Conservation (phyloP, 23 tunicate species). For the Styela plicata region DNA sequence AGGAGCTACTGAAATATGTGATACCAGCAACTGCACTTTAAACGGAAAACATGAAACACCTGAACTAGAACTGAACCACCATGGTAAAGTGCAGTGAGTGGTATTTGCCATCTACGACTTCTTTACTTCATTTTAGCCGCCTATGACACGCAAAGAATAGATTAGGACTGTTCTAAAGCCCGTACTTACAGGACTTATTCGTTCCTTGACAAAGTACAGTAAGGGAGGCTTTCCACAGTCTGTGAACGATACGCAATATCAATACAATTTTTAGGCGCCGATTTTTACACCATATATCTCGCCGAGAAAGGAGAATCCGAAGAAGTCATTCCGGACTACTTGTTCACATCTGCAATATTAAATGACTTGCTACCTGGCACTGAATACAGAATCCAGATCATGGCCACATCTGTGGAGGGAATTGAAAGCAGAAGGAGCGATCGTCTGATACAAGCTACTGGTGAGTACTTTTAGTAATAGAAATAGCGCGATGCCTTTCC, state of each 20-base stretch:
- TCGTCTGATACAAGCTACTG: conserved; percentile 28
- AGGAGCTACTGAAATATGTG: no score
- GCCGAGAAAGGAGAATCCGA: conserved; percentile 1
- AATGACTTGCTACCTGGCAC: conserved; percentile 47
- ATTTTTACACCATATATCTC: conserved; percentile 39
- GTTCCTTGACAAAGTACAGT: conserved; percentile 7
- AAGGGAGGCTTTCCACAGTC: conserved; percentile 10
- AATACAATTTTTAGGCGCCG: conserved; percentile 63
- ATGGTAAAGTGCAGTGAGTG: no score
- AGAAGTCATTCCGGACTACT: conserved; percentile 4
- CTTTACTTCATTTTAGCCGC: no score
- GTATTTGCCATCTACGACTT: no score
- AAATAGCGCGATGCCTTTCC: no score
- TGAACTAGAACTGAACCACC: no score
- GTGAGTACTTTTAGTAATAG: conserved; percentile 29
- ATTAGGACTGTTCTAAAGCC: no score
- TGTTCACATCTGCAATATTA: conserved; percentile 13
- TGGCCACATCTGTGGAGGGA: conserved; percentile 44
- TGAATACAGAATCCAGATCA: conserved; percentile 43
- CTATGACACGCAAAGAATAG: no score
- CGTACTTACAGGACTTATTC: conserved; percentile 19
- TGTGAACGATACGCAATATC: conserved; percentile 1
- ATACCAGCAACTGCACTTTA: no score
- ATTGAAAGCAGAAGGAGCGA: conserved; percentile 47
- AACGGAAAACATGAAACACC: no score